Evolutionary conservation across 2,888 invertebrate genomes (phyloP).

Genomic region (Philopedon plagiatum): DNA sequence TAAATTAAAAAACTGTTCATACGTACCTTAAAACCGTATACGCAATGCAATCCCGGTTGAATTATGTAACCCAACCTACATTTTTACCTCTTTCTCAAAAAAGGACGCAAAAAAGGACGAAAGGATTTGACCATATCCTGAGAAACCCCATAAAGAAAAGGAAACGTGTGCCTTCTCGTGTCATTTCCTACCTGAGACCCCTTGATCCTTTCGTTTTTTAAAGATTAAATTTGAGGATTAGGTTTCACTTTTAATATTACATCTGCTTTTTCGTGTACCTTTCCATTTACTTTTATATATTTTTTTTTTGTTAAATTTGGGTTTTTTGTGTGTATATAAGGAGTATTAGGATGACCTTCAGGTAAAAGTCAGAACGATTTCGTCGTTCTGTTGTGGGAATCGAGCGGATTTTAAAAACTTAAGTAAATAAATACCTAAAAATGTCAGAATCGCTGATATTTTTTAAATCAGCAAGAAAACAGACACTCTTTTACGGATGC

Average conservation of each 20-base stretch:
- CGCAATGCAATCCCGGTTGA: too few relatives aligned
- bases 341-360: neutral
- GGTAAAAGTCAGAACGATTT: neutral
- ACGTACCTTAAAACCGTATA: too few relatives aligned
- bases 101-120: too few relatives aligned
- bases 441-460: too few relatives aligned
- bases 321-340: constrained; percentile 12
- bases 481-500: too few relatives aligned
- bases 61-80: too few relatives aligned
- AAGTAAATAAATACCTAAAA: too few relatives aligned
- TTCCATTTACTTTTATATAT: constrained; percentile 30
- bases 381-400: constrained; percentile 8
- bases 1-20: too few relatives aligned
- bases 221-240: constrained; percentile 39
- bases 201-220: constrained; percentile 30
- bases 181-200: constrained; percentile 45
- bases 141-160: constrained; percentile 37
- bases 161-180: constrained; percentile 49
- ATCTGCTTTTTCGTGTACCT: constrained; percentile 48
- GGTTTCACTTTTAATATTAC: constrained; percentile 38
- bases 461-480: too few relatives aligned
- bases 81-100: too few relatives aligned
- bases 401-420: neutral
- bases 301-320: constrained; percentile 30
- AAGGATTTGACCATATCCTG: constrained; percentile 15